Conservation (phyloP, 1,140 invertebrate species). For the Drosophila punjabiensis region DNA sequence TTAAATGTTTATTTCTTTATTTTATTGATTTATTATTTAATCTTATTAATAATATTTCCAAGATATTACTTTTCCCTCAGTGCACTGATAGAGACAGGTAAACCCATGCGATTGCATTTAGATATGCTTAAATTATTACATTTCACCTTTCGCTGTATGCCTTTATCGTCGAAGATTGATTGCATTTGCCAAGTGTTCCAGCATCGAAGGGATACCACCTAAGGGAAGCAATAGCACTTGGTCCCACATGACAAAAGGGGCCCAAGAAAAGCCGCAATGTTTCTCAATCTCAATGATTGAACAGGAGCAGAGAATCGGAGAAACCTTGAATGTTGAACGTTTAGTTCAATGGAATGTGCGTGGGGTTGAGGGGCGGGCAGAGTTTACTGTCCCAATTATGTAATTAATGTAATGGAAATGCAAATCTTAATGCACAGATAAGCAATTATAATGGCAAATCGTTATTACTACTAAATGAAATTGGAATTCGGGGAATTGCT, state of each 20-base stretch:
- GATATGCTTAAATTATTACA: constrained; percentile 76
- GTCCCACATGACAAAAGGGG: constrained; percentile 20
- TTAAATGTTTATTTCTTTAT: not conserved
- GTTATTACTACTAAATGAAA: constrained; percentile 21
- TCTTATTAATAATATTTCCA: not conserved
- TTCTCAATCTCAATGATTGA: constrained; percentile 38
- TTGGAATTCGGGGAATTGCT: constrained; percentile 7
- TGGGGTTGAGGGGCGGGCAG: not conserved
- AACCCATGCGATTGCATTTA: constrained; percentile 58
- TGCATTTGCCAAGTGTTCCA: constrained; percentile 56
- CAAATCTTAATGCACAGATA: constrained; percentile 39
- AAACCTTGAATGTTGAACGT: not conserved
- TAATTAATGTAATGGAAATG: constrained; percentile 52
- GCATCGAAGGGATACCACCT: constrained; percentile 10
- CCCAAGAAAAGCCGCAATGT: constrained; percentile 33
- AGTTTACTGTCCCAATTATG: constrained; percentile 30
- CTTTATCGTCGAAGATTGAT: constrained; percentile 75
- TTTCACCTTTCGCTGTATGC: constrained; percentile 52
- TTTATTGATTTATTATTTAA: not conserved
- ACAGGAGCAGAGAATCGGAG: constrained; percentile 1
- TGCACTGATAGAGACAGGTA: not conserved
- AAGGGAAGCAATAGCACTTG: constrained; percentile 40
- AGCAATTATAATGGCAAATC: constrained; percentile 34
- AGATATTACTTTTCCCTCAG: not conserved
- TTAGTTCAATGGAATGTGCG: not conserved